phyloP scores from a whole-genome alignment of 2,797 vertebrate genomes.

The Smutsia gigantea region DNA sequence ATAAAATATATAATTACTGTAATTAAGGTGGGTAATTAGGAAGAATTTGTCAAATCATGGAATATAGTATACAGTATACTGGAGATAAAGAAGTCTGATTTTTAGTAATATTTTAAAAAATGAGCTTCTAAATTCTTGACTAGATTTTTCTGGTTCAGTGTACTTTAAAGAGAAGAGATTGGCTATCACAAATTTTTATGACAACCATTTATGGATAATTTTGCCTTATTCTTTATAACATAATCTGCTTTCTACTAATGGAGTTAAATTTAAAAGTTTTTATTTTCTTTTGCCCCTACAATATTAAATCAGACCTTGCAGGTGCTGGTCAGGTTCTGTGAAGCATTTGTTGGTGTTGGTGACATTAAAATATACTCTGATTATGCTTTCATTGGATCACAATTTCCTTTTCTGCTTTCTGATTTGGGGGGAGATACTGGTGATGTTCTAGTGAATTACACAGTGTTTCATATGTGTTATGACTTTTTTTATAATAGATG shows the following conservation, averaged over 20 bases:
- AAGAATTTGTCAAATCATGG: constrained; percentile 72
- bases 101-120: constrained; percentile 68
- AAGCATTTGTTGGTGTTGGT: background rate
- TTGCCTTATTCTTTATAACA: constrained; percentile 73
- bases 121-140: constrained; percentile 62
- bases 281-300: constrained; percentile 28
- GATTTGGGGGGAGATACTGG: background rate
- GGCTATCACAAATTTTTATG: constrained; percentile 67
- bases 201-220: constrained; percentile 70
- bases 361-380: constrained; percentile 41
- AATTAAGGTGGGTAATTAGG: constrained; percentile 80
- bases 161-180: constrained; percentile 73
- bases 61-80: background rate
- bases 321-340: constrained; percentile 68
- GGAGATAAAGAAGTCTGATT: constrained; percentile 73
- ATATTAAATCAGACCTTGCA: constrained; percentile 69
- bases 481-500: constrained; percentile 76
- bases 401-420: constrained; percentile 57
- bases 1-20: constrained; percentile 80
- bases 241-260: constrained; percentile 50
- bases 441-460: constrained; percentile 58
- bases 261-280: constrained; percentile 63
- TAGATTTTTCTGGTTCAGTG: constrained; percentile 67
- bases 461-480: constrained; percentile 64
- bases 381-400: constrained; percentile 59